phyloP scores from a whole-genome alignment of 2,888 invertebrate genomes.

The Liodrosophila aerea region DNA sequence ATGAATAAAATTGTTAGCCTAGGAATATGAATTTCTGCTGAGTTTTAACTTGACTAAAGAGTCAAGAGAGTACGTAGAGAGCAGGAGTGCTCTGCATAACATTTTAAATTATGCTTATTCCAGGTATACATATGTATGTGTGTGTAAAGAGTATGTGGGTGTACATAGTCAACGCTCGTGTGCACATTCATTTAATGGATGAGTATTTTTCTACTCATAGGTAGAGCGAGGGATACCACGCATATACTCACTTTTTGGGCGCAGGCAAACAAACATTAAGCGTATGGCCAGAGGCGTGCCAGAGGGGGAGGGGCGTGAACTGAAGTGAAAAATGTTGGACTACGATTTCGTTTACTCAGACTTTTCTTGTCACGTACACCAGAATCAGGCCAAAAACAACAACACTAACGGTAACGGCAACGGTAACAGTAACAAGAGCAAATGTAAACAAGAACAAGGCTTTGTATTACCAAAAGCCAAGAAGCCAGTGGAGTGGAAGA shows the following conservation, averaged over 20 bases:
- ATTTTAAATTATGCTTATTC: slow-evolving; percentile 16
- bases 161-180: slow-evolving; percentile 16
- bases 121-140: slow-evolving; percentile 1
- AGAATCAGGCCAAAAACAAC: slow-evolving; percentile 23
- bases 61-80: not conserved
- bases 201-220: slow-evolving; percentile 31
- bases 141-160: not conserved
- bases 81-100: not conserved
- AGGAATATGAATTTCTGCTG: slow-evolving; percentile 16
- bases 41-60: slow-evolving; percentile 5
- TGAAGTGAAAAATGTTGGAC: slow-evolving; percentile 55
- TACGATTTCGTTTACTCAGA: slow-evolving; percentile 68
- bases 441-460: slow-evolving; percentile 51
- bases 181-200: slow-evolving; percentile 47
- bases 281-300: slow-evolving; percentile 9
- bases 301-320: slow-evolving; percentile 31
- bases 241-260: not conserved
- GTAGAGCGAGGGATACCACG: not conserved
- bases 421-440: slow-evolving; percentile 18
- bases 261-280: slow-evolving; percentile 16
- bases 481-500: slow-evolving; percentile 26
- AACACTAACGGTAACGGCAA: slow-evolving; percentile 25
- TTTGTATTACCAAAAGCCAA: slow-evolving; percentile 32
- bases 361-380: slow-evolving; percentile 66
- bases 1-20: slow-evolving; percentile 1